A percentile compares a stretch with the other conserved stretches of the same genome.
phyloP scores from a whole-genome alignment of 2,113 vertebrate species.

The Calidris pygmaea region DNA sequence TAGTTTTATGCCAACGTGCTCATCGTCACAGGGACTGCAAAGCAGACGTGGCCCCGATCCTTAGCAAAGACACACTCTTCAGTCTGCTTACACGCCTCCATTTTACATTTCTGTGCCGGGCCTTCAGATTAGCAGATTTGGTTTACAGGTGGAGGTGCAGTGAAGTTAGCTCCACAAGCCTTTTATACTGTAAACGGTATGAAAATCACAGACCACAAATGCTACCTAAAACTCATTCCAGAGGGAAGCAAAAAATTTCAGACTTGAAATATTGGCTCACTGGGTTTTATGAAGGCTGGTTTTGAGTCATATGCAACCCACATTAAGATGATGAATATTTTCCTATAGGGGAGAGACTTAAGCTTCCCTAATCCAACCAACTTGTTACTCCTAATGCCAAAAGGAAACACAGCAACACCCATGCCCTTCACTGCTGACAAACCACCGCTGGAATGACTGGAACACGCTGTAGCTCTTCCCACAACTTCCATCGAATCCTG shows the following conservation, averaged over 20 bases:
- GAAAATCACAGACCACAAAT: neutral
- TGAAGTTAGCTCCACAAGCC: neutral
- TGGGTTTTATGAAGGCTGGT: slow-evolving; percentile 31
- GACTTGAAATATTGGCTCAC: slow-evolving; percentile 23
- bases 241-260: neutral
- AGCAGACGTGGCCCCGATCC: neutral
- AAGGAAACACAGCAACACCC: slow-evolving; percentile 61
- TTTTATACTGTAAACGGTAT: neutral
- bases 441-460: slow-evolving; percentile 39
- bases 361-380: slow-evolving; percentile 38
- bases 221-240: neutral
- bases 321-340: slow-evolving; percentile 54
- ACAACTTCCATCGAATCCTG: slow-evolving; percentile 18
- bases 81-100: neutral
- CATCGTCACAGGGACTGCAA: accelerated
- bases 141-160: neutral
- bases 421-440: slow-evolving; percentile 49
- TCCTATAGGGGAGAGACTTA: slow-evolving; percentile 62
- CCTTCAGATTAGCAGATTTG: neutral
- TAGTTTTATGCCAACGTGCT: neutral
- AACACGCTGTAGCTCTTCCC: slow-evolving; percentile 24
- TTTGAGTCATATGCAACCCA: slow-evolving; percentile 57
- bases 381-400: slow-evolving; percentile 51
- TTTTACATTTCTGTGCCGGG: neutral
- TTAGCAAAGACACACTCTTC: neutral